Base-by-base conservation (phyloP, 2,797 vertebrate genomes). In the Oreochromis mossambicus region DNA sequence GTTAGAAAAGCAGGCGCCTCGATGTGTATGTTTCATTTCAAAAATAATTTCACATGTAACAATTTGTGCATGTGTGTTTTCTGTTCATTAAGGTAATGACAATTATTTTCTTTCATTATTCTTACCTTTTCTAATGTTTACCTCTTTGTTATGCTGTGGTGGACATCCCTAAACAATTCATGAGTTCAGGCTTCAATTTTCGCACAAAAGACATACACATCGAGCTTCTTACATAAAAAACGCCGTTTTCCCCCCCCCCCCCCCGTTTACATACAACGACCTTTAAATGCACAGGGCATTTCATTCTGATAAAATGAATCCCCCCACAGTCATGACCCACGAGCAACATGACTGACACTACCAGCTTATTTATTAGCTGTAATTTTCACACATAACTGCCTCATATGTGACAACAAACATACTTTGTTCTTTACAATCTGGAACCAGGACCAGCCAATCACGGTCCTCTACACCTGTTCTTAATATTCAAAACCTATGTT, bases 401-500 rank as follows among this genome's bases (percentile, higher is more conserved):
- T 66, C 61, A 14, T 24, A n/a, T 38, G 61, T 21, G 4, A 66
- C 12, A 66, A 24, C 36, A 41, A 14, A 66, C 36, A 24, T 41
- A 41, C n/a, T 68, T 34, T 36, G 32, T 34, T 11, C 17, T 36
- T 68, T 41, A 24, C 5, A 24, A 24, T 43, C 12, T 43, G 63
- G 63, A 68, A 43, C 36, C 38, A 26, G n/a, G 13, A 68, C 63
- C 63, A 68, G 21, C 63, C 14, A 10, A 68, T 68, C 36, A 68
- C 32, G 1, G 34, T 1, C 61, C 11, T 66, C 61, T 38, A n/a
- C 34, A 5, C 0, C n/a, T 1, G 5, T 41, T 43, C 36, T 21
- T 14, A 43, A 41, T 24, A 14, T 43, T 43, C n/a, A 43, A 68
- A 41, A 43, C 0, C 0, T 24, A 3, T 68, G 38, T 24, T 68